Percentiles rank a stretch among this genome's conserved stretches.
These are phyloP conservation scores for Drosophila nigricruria DNA, from an alignment of 2,888 invertebrate genomes.

Conservation along the genomic window DNA sequence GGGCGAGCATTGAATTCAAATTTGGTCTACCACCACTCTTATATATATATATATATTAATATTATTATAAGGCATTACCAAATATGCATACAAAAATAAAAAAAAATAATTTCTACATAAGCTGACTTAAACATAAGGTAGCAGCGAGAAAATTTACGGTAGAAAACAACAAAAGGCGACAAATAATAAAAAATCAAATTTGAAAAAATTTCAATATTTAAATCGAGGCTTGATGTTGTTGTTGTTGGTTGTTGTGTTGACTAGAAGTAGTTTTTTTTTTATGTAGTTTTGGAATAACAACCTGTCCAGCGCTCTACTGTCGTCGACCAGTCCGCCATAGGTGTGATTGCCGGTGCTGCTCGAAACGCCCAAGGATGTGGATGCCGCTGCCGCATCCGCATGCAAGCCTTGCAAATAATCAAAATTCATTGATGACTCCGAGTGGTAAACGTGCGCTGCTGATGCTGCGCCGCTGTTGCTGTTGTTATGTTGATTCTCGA, in stretches of 20 bases:
- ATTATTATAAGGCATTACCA: conserved; percentile 32
- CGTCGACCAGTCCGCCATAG: conserved; percentile 82
- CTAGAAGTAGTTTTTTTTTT: conserved; percentile 29
- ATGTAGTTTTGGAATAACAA: conserved; percentile 77
- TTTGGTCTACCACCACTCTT: conserved; percentile 67
- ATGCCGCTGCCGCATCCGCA: conserved; percentile 55
- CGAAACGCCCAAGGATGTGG: conserved; percentile 46
- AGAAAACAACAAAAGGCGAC: conserved; percentile 42
- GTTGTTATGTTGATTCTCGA: conserved; percentile 49
- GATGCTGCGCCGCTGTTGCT: conserved; percentile 31
- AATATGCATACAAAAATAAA: conserved; percentile 19
- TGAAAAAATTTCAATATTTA: conserved; percentile 3
- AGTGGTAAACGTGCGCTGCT: conserved; percentile 69
- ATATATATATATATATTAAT: conserved; percentile 40
- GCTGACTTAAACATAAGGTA: conserved; percentile 39
- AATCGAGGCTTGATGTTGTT: conserved; percentile 20
- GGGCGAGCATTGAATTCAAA: conserved; percentile 54
- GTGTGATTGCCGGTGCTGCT: conserved; percentile 44
- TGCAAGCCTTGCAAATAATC: conserved; percentile 83
- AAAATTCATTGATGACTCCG: conserved; percentile 84
- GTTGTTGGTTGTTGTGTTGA: conserved; percentile 34
- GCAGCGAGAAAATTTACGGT: conserved; percentile 28
- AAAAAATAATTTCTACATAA: conserved; percentile 30
- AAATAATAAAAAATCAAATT: conserved; percentile 19
- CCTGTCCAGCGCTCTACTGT: conserved; percentile 84